Percentiles rank a stretch among this genome's conserved stretches.
phyloP scores from a whole-genome alignment of 2,113 vertebrate genomes.

The Chloropsis cyanopogon region DNA sequence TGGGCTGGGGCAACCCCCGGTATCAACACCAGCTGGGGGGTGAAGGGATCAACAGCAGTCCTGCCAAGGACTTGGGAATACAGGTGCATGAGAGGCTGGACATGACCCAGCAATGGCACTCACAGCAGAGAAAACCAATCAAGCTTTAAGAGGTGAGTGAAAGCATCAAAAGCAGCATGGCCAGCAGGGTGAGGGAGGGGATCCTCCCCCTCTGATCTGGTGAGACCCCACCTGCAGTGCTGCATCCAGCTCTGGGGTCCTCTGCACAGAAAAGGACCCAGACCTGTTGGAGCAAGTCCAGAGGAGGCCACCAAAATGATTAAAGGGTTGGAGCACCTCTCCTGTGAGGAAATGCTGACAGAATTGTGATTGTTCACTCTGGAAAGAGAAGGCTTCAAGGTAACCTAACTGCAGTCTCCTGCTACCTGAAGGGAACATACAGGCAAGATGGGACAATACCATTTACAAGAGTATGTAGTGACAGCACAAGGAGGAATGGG shows the following conservation, averaged over 20 bases:
- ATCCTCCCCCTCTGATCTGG: not conserved
- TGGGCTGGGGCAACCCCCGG: fast-evolving
- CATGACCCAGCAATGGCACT: not conserved
- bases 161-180: not conserved
- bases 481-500: not conserved
- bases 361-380: not conserved
- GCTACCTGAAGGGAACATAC: not conserved
- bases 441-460: not conserved
- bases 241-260: not conserved
- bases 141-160: not conserved
- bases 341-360: not conserved
- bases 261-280: not conserved
- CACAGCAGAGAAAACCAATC: not conserved
- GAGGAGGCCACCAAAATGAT: not conserved
- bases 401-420: not conserved
- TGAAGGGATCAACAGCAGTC: not conserved
- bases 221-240: not conserved
- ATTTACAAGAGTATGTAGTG: not conserved
- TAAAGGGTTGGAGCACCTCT: not conserved
- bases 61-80: not conserved
- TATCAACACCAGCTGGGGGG: not conserved
- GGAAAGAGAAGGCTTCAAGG: not conserved
- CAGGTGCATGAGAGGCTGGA: not conserved
- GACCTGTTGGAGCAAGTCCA: not conserved
- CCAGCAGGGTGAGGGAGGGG: not conserved